Evolutionary conservation across 2,888 invertebrate species (phyloP).

Genomic region (Lasioglossum calceatum): DNA sequence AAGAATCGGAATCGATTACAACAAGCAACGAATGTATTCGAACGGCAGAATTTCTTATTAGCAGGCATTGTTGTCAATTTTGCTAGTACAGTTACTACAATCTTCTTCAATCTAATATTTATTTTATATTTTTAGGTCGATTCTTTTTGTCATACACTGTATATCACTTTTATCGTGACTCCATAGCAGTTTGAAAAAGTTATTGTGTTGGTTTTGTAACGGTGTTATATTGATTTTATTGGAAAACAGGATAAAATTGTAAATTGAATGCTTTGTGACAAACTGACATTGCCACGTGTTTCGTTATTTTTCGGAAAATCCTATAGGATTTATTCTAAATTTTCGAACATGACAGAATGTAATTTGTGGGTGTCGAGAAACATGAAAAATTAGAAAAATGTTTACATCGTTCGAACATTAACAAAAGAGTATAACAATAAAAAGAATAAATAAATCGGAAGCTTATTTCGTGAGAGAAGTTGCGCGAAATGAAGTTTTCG

Average conservation of each 20-base stretch:
- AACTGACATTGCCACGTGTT: background rate
- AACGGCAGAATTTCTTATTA: background rate
- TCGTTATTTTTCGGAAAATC: background rate
- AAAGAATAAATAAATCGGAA: background rate
- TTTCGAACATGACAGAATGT: background rate
- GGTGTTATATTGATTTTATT: background rate
- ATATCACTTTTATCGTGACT: background rate
- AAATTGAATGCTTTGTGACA: background rate
- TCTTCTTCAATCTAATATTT: background rate
- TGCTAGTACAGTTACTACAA: background rate
- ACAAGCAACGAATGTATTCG: background rate
- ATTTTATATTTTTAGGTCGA: background rate
- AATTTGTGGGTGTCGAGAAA: background rate
- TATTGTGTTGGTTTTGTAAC: background rate
- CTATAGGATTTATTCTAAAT: background rate
- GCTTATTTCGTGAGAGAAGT: background rate
- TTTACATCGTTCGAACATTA: background rate
- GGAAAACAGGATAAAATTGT: background rate
- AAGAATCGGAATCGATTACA: background rate
- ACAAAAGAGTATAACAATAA: background rate
- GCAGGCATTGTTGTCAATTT: background rate
- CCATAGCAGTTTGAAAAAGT: background rate
- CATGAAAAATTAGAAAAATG: background rate
- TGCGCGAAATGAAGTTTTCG: background rate
- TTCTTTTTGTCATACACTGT: background rate